Conservation (phyloP, 2,888 invertebrate species). For the Branchipolynoe longqiensis region DNA sequence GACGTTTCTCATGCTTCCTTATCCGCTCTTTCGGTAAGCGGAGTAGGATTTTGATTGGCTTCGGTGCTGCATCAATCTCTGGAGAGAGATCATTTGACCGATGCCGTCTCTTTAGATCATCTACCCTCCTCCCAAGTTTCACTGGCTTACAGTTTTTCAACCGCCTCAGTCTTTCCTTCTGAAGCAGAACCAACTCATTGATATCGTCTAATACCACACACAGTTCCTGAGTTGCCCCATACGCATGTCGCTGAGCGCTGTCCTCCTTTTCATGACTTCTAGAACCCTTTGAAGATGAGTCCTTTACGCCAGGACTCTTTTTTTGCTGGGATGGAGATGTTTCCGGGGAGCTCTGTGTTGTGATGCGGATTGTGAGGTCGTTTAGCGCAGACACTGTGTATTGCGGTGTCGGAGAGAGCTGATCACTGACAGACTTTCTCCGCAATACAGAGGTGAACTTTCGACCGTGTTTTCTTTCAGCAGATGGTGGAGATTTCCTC, state of each 20-base stretch:
- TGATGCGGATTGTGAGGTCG: constrained; percentile 36
- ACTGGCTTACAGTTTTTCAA: constrained; percentile 27
- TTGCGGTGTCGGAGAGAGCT: constrained; percentile 22
- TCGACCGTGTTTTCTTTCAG: constrained; percentile 11
- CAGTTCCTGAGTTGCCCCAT: constrained; percentile 24
- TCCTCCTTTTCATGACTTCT: background rate
- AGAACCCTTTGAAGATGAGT: background rate
- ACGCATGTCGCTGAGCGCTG: background rate
- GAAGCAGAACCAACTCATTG: constrained; percentile 33
- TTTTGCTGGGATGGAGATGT: background rate
- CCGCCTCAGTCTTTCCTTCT: background rate
- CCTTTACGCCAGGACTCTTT: too few species aligned
- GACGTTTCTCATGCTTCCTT: constrained; percentile 20
- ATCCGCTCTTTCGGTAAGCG: constrained; percentile 35
- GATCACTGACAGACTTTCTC: background rate
- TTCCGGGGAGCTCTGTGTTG: constrained; percentile 32
- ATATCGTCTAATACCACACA: constrained; percentile 50
- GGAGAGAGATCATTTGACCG: background rate
- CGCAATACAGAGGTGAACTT: background rate
- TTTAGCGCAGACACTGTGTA: constrained; percentile 6
- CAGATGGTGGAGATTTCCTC: constrained; percentile 19
- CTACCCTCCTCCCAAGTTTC: background rate
- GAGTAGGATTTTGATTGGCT: constrained; percentile 22
- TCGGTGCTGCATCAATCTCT: background rate
- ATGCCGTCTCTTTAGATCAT: background rate